A percentile compares a stretch with the other conserved stretches of the same genome.
Evolutionary conservation across 1,140 invertebrate genomes (phyloP).

Genomic region (Brachionus calyciflorus): DNA sequence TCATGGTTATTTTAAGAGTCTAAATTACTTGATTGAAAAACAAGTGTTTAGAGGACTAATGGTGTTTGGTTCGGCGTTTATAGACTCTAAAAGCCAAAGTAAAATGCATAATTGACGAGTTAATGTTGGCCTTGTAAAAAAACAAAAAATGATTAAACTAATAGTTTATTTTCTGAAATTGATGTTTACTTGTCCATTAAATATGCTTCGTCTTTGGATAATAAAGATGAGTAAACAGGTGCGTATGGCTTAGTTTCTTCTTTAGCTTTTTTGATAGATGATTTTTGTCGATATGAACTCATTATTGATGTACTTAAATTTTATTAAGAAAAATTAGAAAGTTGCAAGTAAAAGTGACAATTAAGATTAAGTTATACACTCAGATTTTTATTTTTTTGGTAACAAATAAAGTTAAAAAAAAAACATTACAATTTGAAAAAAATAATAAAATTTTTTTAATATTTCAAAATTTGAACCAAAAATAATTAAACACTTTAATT

Average conservation of each 20-base stretch:
- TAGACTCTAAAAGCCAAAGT: conserved; percentile 59
- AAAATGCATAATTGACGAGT: conserved; percentile 59
- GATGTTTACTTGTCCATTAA: background rate
- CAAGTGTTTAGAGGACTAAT: conserved; percentile 56
- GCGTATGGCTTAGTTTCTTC: conserved; percentile 19
- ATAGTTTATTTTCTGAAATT: background rate
- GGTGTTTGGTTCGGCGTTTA: conserved; percentile 52
- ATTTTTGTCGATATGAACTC: background rate
- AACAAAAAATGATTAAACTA: background rate
- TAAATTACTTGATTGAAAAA: conserved; percentile 58
- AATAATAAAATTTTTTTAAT: no score
- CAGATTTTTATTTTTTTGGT: no score
- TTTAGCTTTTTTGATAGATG: conserved; percentile 16
- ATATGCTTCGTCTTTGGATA: background rate
- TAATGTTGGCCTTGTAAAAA: conserved; percentile 48
- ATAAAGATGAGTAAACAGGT: conserved; percentile 1
- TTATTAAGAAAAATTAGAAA: background rate
- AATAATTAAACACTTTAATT: no score
- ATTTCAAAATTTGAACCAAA: no score
- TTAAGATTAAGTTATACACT: background rate
- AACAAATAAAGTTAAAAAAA: no score
- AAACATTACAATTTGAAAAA: no score
- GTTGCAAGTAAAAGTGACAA: background rate
- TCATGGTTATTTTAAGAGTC: no score
- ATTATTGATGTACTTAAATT: background rate